phyloP scores from a whole-genome alignment of 2,113 vertebrate species.

The Morone saxatilis region DNA sequence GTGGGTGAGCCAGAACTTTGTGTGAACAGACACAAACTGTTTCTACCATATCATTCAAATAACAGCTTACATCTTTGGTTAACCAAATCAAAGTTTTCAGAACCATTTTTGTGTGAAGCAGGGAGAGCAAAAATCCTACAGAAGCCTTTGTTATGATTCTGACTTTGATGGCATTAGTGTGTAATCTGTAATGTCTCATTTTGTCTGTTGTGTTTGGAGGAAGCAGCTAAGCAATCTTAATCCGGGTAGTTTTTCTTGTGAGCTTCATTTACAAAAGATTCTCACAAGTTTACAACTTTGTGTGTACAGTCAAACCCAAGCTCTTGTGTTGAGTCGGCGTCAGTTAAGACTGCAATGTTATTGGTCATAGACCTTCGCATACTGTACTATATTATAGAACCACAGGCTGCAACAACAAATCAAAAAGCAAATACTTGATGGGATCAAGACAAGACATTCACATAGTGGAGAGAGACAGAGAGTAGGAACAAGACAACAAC shows the following conservation, averaged over 20 bases:
- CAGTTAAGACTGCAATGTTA: background rate
- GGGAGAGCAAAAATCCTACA: background rate
- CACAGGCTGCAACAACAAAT: background rate
- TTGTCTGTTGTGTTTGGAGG: background rate
- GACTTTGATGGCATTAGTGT: slow-evolving; percentile 3
- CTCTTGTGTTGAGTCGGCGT: background rate
- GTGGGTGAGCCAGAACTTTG: background rate
- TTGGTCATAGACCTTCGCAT: background rate
- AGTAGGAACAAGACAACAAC: background rate
- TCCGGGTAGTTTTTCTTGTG: background rate
- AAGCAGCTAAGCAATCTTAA: background rate
- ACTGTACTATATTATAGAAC: no score
- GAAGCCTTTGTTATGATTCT: background rate
- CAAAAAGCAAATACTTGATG: background rate
- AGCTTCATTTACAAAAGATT: background rate
- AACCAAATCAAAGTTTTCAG: slow-evolving; percentile 28
- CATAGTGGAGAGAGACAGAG: no score
- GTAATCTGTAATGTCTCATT: background rate
- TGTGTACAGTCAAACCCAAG: background rate
- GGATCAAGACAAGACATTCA: background rate
- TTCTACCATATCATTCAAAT: background rate
- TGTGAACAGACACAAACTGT: background rate
- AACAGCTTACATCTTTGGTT: background rate
- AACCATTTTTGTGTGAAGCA: background rate
- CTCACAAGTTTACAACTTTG: background rate